Evolutionary conservation across 2,888 invertebrate genomes (phyloP), one percentile per base, ranked within the genome.

Genomic region (Hedya salicella): DNA sequence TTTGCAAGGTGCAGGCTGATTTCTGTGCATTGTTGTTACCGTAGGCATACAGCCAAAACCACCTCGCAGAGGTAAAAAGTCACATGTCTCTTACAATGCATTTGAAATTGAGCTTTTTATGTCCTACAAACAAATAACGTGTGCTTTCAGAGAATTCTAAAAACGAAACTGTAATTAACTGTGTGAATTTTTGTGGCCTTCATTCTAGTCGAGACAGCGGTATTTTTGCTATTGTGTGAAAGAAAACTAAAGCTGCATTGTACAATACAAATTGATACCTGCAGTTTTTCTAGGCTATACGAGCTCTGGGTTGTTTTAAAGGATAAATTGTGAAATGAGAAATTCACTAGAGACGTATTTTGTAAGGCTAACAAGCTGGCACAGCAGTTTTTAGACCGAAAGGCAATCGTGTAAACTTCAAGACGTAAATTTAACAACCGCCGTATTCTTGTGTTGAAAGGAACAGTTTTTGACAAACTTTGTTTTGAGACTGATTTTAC

Each of bases 1-100:
- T 36, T n/a, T 25, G 61, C 69, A 69, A 71, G 73, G 75, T 74
- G 75, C 75, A 75, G 73, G 71, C 69, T 73, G 75, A 76, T 78
- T 78, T 75, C 73, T 71, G 72, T 73, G 73, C 74, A 75, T 75
- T 75, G 76, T 75, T 74, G 71, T 68, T 46, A 69, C 72, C 52
- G 70, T 69, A 75, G 75, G 73, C 75, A 69, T 69, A 39, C 36
- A 53, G 69, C 70, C 71, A 68, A 70, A 60, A 19, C 52, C 17
- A 52, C 17, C 2, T 13, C 3, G 0, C 17, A 25, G 17, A 9
- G 5, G 4, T 3, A 53, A 53, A 60, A 60, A 39, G 36, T 59
- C 44, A 13, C 11, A 65, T 39, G 30, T 39, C 25, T 1, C 25
- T 13, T 2, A 14, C 30, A 19, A 60, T 17, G 1, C 2, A 14